Evolutionary conservation across 2,888 invertebrate species (phyloP).

Genomic region (Cataglyphis altisquamis): DNA sequence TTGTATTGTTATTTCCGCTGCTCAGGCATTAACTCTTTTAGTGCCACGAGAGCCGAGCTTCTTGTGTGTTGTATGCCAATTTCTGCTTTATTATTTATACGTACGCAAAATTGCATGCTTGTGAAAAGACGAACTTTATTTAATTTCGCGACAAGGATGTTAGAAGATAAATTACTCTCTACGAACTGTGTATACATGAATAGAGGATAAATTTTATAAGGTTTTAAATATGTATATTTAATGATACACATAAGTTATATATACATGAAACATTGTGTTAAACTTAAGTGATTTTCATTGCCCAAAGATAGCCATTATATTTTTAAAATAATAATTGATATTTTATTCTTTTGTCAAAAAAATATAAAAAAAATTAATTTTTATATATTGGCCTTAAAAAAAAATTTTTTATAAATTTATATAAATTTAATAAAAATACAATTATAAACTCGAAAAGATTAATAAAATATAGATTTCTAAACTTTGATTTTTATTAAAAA

Average conservation of each 20-base stretch:
- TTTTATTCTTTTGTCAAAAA: not conserved
- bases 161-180: not conserved
- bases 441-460: not conserved
- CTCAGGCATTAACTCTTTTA: constrained; percentile 38
- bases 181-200: not conserved
- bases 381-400: not conserved
- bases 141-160: not conserved
- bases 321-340: not conserved
- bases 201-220: not conserved
- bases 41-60: not conserved
- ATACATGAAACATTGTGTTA: not conserved
- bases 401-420: not conserved
- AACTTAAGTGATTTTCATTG: constrained; percentile 4
- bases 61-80: constrained; percentile 19
- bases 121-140: not conserved
- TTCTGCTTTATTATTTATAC: not conserved
- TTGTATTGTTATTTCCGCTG: constrained; percentile 29
- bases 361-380: not conserved
- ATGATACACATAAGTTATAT: not conserved
- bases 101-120: not conserved
- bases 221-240: not conserved
- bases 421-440: not conserved
- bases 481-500: not conserved
- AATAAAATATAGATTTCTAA: not conserved
- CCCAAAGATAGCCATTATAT: too few relatives aligned